Conservation (phyloP, 2,113 vertebrate genomes). For the Podocnemis expansa region DNA sequence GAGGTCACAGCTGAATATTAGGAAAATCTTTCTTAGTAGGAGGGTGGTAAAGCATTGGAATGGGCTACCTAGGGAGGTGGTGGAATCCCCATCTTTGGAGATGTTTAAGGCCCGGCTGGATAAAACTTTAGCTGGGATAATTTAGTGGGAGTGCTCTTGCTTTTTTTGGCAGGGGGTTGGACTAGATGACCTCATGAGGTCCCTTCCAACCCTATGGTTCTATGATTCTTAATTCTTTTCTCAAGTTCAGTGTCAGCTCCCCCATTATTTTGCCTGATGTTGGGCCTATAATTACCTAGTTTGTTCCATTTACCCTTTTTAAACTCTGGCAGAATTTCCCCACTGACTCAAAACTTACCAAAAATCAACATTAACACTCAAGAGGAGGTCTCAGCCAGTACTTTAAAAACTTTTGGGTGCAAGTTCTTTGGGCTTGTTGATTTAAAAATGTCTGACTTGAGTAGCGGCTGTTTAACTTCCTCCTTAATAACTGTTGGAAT, state of each 20-base stretch:
- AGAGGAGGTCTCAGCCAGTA: background rate
- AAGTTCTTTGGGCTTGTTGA: background rate
- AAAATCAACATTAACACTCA: background rate
- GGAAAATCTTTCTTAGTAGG: too few relatives aligned
- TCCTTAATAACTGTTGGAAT: background rate
- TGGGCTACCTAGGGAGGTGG: too few relatives aligned
- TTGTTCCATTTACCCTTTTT: conserved; percentile 1
- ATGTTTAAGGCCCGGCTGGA: too few relatives aligned
- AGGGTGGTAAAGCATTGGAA: too few relatives aligned
- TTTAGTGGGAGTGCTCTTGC: too few relatives aligned
- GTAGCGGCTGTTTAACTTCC: background rate
- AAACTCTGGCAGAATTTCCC: conserved; percentile 20
- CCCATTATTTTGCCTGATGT: conserved; percentile 38
- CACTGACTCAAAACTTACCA: conserved; percentile 20
- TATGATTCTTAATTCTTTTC: conserved; percentile 13
- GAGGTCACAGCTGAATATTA: too few relatives aligned
- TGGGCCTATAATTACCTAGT: conserved; percentile 17
- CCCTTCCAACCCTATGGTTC: too few relatives aligned
- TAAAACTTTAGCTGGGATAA: too few relatives aligned
- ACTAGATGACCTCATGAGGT: too few relatives aligned
- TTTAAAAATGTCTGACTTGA: fast-evolving
- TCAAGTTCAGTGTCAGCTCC: background rate
- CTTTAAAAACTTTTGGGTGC: background rate
- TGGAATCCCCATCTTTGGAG: too few relatives aligned
- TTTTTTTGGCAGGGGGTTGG: too few relatives aligned